Conservation (phyloP, 1,140 invertebrate genomes). For the Ephestia elutella region DNA sequence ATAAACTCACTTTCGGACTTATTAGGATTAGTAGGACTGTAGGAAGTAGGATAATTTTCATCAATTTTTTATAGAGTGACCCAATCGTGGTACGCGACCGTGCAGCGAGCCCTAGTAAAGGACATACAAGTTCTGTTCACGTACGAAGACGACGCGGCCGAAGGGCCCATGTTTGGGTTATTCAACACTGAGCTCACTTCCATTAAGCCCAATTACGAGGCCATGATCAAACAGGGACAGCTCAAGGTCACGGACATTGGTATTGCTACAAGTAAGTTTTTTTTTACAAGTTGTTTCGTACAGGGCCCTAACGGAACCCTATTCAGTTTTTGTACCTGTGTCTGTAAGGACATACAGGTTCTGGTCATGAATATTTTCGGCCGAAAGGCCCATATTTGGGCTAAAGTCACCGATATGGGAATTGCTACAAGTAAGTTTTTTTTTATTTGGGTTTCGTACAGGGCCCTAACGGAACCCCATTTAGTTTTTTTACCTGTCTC, state of each 20-base stretch:
- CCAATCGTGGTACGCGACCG: constrained; percentile 88
- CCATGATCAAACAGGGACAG: constrained; percentile 88
- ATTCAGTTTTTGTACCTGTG: too few species aligned
- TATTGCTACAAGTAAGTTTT: constrained; percentile 82
- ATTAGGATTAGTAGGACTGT: too few species aligned
- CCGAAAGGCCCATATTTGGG: constrained; percentile 81
- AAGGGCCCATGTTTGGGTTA: constrained; percentile 83
- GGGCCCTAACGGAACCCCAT: too few species aligned
- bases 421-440: too few species aligned
- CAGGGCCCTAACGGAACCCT: too few species aligned
- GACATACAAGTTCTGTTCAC: constrained; percentile 83
- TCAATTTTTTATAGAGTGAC: constrained; percentile 80
- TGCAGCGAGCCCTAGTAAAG: constrained; percentile 85
- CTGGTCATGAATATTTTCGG: constrained; percentile 81
- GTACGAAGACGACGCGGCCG: constrained; percentile 76
- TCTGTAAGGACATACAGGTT: constrained; percentile 86
- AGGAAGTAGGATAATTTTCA: too few species aligned
- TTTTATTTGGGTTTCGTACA: too few species aligned
- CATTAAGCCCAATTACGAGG: constrained; percentile 91
- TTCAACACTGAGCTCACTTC: constrained; percentile 82
- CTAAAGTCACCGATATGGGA: too few species aligned
- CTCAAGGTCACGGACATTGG: constrained; percentile 89
- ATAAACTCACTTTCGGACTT: too few species aligned
- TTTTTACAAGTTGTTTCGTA: too few species aligned
- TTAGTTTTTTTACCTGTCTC: too few species aligned